These are phyloP conservation scores for Panagrolaimus sp. DNA, from an alignment of 1,140 invertebrate species.

Conservation along the genomic window DNA sequence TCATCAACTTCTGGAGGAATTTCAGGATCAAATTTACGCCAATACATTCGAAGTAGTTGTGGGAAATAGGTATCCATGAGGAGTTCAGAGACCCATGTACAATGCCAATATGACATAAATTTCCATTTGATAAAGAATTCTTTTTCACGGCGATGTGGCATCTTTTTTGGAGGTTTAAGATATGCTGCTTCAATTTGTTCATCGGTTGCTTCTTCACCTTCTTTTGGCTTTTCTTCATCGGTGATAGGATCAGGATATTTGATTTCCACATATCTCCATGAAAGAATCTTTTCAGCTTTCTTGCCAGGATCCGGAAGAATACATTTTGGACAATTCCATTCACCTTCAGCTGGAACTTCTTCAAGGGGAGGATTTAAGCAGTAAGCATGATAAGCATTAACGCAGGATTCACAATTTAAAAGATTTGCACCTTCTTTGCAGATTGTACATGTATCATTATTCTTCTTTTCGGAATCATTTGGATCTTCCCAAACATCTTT, in stretches of 20 bases:
- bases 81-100: conserved; percentile 91
- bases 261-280: conserved; percentile 72
- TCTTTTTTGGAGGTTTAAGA: conserved; percentile 49
- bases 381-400: conserved; percentile 92
- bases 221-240: conserved; percentile 65
- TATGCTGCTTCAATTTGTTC: conserved; percentile 49
- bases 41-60: conserved; percentile 85
- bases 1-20: conserved; percentile 90
- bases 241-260: conserved; percentile 51
- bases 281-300: conserved; percentile 88
- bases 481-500: conserved; percentile 24
- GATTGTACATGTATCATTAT: conserved; percentile 65
- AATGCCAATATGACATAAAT: conserved; percentile 96
- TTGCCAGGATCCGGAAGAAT: conserved; percentile 76
- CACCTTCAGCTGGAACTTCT: conserved; percentile 68
- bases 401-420: conserved; percentile 92
- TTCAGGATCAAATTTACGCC: conserved; percentile 92
- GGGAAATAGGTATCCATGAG: conserved; percentile 94
- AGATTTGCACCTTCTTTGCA: conserved; percentile 90
- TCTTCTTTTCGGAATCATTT: conserved; percentile 71
- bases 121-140: conserved; percentile 98
- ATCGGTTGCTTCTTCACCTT: conserved; percentile 36
- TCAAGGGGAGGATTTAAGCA: conserved; percentile 90
- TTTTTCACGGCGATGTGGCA: conserved; percentile 65
- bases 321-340: conserved; percentile 97